These are phyloP conservation scores for Gadopsis bispinosus DNA, from an alignment of 2,797 vertebrate species.

Conservation along the genomic window DNA sequence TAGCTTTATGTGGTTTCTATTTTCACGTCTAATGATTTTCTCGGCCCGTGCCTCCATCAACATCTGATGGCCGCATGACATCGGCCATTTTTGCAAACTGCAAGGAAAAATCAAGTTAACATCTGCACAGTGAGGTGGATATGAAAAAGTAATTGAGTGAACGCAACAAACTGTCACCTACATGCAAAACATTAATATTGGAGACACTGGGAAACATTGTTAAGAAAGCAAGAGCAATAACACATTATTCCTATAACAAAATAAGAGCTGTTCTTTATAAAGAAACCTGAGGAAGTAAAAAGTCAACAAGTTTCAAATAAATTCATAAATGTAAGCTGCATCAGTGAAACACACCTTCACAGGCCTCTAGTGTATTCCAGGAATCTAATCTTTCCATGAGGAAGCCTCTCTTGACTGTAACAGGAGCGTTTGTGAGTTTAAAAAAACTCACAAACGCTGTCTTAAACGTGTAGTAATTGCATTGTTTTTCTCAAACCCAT, in stretches of 20 bases:
- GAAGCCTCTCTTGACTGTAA: slow-evolving; percentile 17
- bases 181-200: slow-evolving; percentile 7
- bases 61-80: slow-evolving; percentile 3
- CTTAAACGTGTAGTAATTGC: slow-evolving; percentile 39
- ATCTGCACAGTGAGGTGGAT: background rate
- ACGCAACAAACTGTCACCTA: slow-evolving; percentile 10
- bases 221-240: slow-evolving; percentile 13
- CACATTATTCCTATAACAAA: slow-evolving; percentile 14
- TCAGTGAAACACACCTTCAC: slow-evolving; percentile 17
- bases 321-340: slow-evolving; percentile 24
- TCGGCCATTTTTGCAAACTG: background rate
- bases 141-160: slow-evolving; percentile 37
- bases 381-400: slow-evolving; percentile 36
- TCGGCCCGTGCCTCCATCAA: background rate
- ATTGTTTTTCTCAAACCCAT: slow-evolving; percentile 35
- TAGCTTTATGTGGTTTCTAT: background rate
- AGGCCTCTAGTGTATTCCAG: slow-evolving; percentile 21
- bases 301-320: slow-evolving; percentile 18
- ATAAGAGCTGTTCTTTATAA: slow-evolving; percentile 14
- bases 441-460: too few species aligned
- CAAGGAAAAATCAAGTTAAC: slow-evolving; percentile 4
- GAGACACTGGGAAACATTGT: slow-evolving; percentile 13
- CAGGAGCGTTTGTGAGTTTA: slow-evolving; percentile 20
- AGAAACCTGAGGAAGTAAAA: slow-evolving; percentile 7
- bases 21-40: background rate